Percentiles rank a stretch among this genome's conserved stretches.
Conservation (phyloP, 2,888 invertebrate species). For the Drepanosiphum platanoidis region DNA sequence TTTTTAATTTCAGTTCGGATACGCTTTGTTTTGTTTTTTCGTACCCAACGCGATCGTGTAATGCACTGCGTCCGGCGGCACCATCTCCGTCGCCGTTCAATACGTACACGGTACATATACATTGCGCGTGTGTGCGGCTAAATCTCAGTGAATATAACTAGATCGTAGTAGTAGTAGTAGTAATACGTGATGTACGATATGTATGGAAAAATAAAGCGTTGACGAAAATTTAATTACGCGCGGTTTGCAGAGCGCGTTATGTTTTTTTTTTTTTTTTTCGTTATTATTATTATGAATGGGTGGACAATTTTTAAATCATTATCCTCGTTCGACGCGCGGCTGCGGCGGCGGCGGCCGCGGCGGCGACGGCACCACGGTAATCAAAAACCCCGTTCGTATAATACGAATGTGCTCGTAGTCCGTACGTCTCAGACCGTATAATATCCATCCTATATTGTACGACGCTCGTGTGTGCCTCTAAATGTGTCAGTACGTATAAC, state of each 20-base stretch:
- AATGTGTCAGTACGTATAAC: not conserved
- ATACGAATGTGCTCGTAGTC: not conserved
- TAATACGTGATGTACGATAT: too few relatives aligned
- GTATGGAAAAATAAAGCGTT: conserved; percentile 1
- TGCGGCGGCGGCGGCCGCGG: not conserved
- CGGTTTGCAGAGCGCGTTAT: not conserved
- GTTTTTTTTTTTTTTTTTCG: not conserved
- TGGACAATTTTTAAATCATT: conserved; percentile 27
- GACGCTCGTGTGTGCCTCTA: not conserved
- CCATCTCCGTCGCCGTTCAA: too few relatives aligned
- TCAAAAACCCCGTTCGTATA: too few relatives aligned
- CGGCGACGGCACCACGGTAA: too few relatives aligned
- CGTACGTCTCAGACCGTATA: not conserved
- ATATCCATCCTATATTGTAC: not conserved
- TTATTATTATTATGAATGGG: not conserved
- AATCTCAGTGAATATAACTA: not conserved
- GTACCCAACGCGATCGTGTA: too few relatives aligned
- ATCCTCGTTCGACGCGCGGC: not conserved
- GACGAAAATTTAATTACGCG: conserved; percentile 6
- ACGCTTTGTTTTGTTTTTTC: too few relatives aligned
- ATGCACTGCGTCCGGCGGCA: too few relatives aligned
- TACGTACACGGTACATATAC: not conserved
- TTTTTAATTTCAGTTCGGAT: too few relatives aligned
- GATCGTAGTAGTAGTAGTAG: too few relatives aligned
- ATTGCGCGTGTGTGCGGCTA: not conserved